Base-by-base conservation (phyloP, 2,888 invertebrate genomes). In the Hirtodrosophila histrioides region DNA sequence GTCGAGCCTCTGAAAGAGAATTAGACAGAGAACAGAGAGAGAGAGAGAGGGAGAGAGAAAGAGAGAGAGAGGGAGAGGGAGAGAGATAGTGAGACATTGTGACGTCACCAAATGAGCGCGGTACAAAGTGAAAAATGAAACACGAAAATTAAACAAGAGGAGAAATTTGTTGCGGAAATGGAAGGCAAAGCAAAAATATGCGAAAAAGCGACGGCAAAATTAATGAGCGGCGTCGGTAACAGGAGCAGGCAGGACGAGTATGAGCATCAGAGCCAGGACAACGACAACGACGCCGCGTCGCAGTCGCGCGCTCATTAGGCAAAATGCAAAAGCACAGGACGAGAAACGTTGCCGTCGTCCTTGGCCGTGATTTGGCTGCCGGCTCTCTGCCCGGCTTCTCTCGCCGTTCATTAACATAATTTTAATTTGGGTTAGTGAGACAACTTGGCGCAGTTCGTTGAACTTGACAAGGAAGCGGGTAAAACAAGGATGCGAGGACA, bases 371-470 rank as follows among this genome's bases (percentile, higher is more conserved):
- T 88, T 88, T 83, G 50, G 55, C 58, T 61, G 71, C 67, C 62
- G 57, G 73, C 64, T 49, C 66, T 58, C 64, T 66, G 51, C 29
- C 27, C 29, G 37, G 11, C 46, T 10, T 36, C 60, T 43, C 58
- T 68, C 75, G 48, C 49, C 71, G 68, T 83, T 86, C 86, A 90
- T 90, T 90, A 90, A 89, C 90, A 90, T 90, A 90, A 89, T 90
- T 90, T 90, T 90, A 89, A 89, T 89, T 89, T 89, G 83, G 89
- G 89, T 89, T 89, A 89, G 87, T 88, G 86, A 89, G 88, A 81
- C 86, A 79, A 76, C 74, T 69, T 68, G 70, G 63, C 70, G 60
- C 78, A 78, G 81, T 80, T 80, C 80, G 82, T 85, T 85, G 84
- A 85, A 85, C 84, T 65, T 70, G 54, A 31, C 55, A 31, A 29